Conservation (phyloP, 2,797 vertebrate genomes). For the Xenops minutus region DNA sequence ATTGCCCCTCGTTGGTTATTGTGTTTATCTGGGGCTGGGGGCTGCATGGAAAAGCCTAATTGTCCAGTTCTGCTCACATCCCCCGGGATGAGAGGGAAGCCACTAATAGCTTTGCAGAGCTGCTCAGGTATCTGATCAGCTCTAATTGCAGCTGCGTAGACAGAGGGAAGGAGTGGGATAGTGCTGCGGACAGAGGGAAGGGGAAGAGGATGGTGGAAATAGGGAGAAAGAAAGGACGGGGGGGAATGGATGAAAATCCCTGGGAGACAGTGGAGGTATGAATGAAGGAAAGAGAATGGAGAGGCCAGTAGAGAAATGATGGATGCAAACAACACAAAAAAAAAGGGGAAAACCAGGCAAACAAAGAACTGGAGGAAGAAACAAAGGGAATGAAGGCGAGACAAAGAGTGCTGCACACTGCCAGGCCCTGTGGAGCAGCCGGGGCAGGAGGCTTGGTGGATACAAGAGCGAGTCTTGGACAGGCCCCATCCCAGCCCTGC, state of each 20-base stretch:
- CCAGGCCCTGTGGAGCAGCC: not conserved
- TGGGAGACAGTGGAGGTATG: accelerated
- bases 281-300: not conserved
- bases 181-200: not conserved
- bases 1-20: not conserved
- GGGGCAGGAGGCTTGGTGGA: not conserved
- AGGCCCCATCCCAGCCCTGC: accelerated
- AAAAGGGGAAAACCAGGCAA: not conserved
- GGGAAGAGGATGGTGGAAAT: not conserved
- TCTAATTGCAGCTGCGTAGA: conserved; percentile 74
- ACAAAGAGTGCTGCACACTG: not conserved
- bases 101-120: conserved; percentile 74
- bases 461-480: not conserved
- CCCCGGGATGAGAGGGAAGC: conserved; percentile 58
- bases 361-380: conserved; percentile 9
- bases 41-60: conserved; percentile 68
- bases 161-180: not conserved
- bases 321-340: not conserved
- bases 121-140: conserved; percentile 80
- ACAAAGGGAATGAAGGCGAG: not conserved
- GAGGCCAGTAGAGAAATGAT: not conserved
- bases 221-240: not conserved
- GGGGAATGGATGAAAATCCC: not conserved
- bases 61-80: conserved; percentile 74
- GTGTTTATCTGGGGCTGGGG: conserved; percentile 66